Evolutionary conservation across 1,140 invertebrate genomes (phyloP).

Genomic region (Drosophila mayri): DNA sequence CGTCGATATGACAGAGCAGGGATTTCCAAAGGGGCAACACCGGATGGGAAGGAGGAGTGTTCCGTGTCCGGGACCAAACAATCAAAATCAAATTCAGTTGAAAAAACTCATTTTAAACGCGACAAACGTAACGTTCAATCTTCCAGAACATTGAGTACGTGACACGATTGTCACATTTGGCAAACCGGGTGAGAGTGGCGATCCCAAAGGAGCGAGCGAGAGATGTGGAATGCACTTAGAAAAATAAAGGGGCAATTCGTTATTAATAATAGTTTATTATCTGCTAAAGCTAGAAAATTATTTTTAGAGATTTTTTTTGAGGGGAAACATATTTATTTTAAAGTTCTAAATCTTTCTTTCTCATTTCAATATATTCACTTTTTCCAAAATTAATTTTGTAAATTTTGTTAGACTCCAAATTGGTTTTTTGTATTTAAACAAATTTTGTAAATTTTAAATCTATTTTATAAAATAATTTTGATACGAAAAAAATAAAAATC

Average conservation of each 20-base stretch:
- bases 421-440: no score
- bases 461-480: no score
- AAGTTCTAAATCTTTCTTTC: no score
- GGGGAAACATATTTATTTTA: no score
- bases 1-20: constrained; percentile 42
- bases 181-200: constrained; percentile 21
- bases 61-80: constrained; percentile 72
- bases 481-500: no score
- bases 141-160: constrained; percentile 84
- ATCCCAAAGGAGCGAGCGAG: constrained; percentile 2
- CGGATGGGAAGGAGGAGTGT: background rate
- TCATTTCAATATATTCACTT: no score
- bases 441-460: no score
- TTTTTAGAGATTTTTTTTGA: background rate
- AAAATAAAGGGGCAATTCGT: background rate
- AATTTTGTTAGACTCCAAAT: no score
- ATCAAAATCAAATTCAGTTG: constrained; percentile 81
- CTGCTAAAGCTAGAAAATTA: background rate
- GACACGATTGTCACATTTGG: constrained; percentile 82
- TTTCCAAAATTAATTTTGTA: no score
- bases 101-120: constrained; percentile 84
- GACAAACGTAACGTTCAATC: constrained; percentile 84
- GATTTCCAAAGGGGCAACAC: constrained; percentile 36
- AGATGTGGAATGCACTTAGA: background rate
- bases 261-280: no score